Evolutionary conservation across 2,113 vertebrate species (phyloP).

Genomic region (Mormyrus iriodes): DNA sequence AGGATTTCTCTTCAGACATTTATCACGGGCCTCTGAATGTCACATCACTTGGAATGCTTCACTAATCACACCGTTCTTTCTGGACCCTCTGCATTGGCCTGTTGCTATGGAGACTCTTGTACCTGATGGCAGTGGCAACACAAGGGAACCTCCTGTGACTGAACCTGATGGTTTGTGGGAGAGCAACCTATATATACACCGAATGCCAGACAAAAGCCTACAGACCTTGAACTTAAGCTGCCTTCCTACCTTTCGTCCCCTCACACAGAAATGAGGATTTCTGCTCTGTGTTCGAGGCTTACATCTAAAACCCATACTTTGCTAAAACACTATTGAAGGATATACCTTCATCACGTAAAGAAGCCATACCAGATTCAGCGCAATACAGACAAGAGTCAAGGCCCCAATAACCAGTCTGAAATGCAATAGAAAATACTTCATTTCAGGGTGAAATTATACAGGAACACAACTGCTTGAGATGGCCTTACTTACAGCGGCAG

Average conservation of each 20-base stretch:
- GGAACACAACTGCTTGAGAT: background rate
- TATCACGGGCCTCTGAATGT: background rate
- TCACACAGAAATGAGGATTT: background rate
- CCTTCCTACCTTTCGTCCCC: background rate
- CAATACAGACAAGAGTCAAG: background rate
- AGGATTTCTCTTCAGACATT: background rate
- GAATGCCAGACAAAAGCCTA: background rate
- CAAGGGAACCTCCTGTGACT: background rate
- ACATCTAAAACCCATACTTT: background rate
- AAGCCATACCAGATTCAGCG: background rate
- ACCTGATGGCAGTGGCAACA: background rate
- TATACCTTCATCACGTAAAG: background rate
- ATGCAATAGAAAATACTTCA: background rate
- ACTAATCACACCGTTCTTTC: background rate
- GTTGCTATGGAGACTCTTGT: conserved; percentile 23
- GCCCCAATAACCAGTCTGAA: background rate
- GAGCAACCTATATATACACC: background rate
- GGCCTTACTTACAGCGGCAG: background rate
- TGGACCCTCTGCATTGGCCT: background rate
- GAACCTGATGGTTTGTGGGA: background rate
- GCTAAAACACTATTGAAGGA: background rate
- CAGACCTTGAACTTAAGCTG: background rate
- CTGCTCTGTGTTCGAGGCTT: background rate
- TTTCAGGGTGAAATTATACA: background rate
- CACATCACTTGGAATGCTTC: background rate